Base-by-base conservation (phyloP, 2,888 invertebrate genomes). In the Drepanosiphum platanoidis region DNA sequence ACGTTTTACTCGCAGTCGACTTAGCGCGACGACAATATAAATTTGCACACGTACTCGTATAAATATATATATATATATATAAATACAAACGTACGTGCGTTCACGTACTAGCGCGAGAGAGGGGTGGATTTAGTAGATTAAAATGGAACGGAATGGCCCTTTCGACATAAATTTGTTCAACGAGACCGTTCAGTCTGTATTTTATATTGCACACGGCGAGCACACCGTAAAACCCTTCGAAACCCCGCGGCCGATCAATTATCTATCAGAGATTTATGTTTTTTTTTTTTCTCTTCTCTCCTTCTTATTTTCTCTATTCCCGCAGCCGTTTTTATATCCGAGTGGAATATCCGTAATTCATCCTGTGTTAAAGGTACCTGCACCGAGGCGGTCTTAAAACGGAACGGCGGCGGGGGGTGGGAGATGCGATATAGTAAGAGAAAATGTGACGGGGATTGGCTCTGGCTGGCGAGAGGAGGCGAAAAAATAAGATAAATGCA, bases 401-500 rank as follows among this genome's bases (percentile, higher is more conserved):
- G 58, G 74, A 32, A 11, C 5, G 72, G 27, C 8, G 1, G 9
- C 9, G 46, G 74, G n/a, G n/a, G n/a, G n/a, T n/a, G n/a, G 64
- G 15, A 30, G 8, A 64, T 22, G 22, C 7, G 30, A 22, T 71
- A n/a, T 13, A n/a, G n/a, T n/a, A 22, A 39, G 15, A 11, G n/a
- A 39, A 15, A 11, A n/a, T 4, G 15, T 3, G 39, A 27, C n/a
- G 39, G 15, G 61, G 27, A 61, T 64, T 42, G 30, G 11, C 64
- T 13, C n/a, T n/a, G n/a, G n/a, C n/a, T n/a, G n/a, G n/a, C 46
- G 22, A 11, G 22, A 30, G 27, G 61, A 15, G 42, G n/a, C 30
- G 61, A 61, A 75, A 72, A 46, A 64, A 83, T 34, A 74, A 83
- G 74, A 83, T 83, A 83, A 83, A 83, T 83, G 74, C 46, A 72